A percentile compares a stretch with the other conserved stretches of the same genome.
Conservation (phyloP, 2,113 vertebrate species). For the Mastomys natalensis region DNA sequence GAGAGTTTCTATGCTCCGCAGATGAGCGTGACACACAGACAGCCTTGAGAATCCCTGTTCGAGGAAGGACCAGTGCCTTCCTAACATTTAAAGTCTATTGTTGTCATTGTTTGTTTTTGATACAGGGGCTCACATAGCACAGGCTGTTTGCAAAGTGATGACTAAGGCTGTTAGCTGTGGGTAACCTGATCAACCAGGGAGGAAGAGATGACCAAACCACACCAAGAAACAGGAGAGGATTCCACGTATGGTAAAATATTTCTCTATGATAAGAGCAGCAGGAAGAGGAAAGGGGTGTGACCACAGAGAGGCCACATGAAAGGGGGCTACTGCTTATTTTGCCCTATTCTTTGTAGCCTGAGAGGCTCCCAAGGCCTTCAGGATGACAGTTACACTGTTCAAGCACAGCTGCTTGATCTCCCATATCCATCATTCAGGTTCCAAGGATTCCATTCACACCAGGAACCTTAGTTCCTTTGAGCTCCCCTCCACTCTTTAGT, state of each 20-base stretch:
- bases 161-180: neutral
- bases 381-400: too few relatives aligned
- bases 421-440: neutral
- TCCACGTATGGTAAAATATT: neutral
- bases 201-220: too few relatives aligned
- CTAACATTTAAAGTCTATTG: neutral
- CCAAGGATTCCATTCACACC: neutral
- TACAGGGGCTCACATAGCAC: neutral
- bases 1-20: neutral
- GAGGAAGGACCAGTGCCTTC: neutral
- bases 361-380: neutral
- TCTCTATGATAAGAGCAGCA: too few relatives aligned
- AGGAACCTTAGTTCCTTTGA: neutral
- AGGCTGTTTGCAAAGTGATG: neutral
- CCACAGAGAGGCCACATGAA: rapidly evolving
- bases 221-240: neutral
- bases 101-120: neutral
- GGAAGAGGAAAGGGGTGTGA: rapidly evolving
- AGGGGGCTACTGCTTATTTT: neutral
- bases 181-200: rapidly evolving
- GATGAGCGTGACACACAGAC: neutral
- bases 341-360: too few relatives aligned
- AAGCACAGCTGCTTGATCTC: neutral
- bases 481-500: neutral
- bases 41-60: neutral